Evolutionary conservation across 2,888 invertebrate species (phyloP), one percentile per base, ranked within the genome.

Genomic region (Cremastinae sp.): DNA sequence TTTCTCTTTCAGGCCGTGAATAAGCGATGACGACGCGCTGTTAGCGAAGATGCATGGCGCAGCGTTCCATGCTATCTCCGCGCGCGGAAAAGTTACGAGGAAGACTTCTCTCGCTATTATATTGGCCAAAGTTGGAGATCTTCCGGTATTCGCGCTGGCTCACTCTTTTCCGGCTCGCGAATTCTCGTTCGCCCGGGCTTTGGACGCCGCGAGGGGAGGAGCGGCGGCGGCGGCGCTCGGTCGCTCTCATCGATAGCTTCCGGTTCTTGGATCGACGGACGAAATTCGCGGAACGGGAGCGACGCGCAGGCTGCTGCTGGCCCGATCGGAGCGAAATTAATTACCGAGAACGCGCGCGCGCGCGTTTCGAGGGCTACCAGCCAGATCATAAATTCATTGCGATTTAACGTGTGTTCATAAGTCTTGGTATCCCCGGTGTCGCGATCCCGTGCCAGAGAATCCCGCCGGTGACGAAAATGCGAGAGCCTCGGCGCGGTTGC

Each of bases 1-100:
- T 54, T 51, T 65, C 65, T 9, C 22, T 34, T n/a, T 62, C 14
- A 12, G 51, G 18, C 7, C 10, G 14, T 5, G 45, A 59, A 59
- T 59, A 53, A 28, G 56, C 65, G 65, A 47, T 59, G 61, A 66
- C 73, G 61, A n/a, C n/a, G n/a, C 20, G 53, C 49, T 47, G 47
- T 59, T 41, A 36, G 22, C 38, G 10, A 7, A 49, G 59, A 68
- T 54, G 51, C 65, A 53, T 59, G 16, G 28, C 68, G 38, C 14
- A 14, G 20, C 56, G 43, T 28, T 53, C 16, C 12, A 28, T n/a
- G 20, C 7, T 22, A 20, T 49, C 34, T n/a, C 36, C n/a, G n/a
- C n/a, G n/a, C n/a, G n/a, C n/a, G n/a, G n/a, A 34, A 64, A 82
- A 82, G 82, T 82, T 82, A 82, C 79, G 82, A 47, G 66, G 62